Evolutionary conservation across 2,797 vertebrate genomes (phyloP).

Genomic region (Fundulus diaphanus): DNA sequence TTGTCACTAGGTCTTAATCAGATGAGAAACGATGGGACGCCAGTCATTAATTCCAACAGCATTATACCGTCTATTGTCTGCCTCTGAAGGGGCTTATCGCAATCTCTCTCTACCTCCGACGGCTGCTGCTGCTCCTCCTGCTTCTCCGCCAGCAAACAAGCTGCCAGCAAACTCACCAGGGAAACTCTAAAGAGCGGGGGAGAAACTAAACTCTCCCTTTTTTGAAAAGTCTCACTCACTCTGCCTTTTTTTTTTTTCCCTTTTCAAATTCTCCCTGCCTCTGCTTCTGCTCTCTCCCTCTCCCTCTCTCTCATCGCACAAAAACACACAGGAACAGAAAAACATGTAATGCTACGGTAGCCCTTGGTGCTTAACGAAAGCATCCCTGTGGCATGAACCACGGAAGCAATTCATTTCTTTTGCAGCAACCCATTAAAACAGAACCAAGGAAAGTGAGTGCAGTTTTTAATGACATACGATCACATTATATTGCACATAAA

Average conservation of each 20-base stretch:
- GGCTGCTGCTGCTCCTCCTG: conserved; percentile 48
- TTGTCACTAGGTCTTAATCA: conserved; percentile 75
- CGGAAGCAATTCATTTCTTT: conserved; percentile 81
- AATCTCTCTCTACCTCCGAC: conserved; percentile 61
- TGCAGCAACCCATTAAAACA: conserved; percentile 76
- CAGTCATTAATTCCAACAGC: conserved; percentile 68
- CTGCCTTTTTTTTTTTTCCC: neutral
- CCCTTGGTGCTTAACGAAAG: conserved; percentile 57
- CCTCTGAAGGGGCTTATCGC: conserved; percentile 67
- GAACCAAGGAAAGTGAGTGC: conserved; percentile 77
- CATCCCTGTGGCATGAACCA: conserved; percentile 68
- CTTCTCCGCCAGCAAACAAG: conserved; percentile 66
- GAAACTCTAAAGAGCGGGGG: conserved; percentile 64
- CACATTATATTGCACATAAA: conserved; percentile 48
- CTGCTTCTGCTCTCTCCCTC: conserved; percentile 6
- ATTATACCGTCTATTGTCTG: conserved; percentile 68
- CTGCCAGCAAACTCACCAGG: conserved; percentile 66
- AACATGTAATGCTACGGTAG: conserved; percentile 45
- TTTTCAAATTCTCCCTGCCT: conserved; percentile 21
- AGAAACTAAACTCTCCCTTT: conserved; percentile 61
- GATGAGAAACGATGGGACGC: conserved; percentile 73
- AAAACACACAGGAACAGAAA: conserved; percentile 15
- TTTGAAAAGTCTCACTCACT: conserved; percentile 61
- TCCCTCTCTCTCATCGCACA: conserved; percentile 5
- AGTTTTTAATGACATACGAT: conserved; percentile 70